Conservation (phyloP, 2,797 vertebrate species). For the Pygocentrus nattereri region DNA sequence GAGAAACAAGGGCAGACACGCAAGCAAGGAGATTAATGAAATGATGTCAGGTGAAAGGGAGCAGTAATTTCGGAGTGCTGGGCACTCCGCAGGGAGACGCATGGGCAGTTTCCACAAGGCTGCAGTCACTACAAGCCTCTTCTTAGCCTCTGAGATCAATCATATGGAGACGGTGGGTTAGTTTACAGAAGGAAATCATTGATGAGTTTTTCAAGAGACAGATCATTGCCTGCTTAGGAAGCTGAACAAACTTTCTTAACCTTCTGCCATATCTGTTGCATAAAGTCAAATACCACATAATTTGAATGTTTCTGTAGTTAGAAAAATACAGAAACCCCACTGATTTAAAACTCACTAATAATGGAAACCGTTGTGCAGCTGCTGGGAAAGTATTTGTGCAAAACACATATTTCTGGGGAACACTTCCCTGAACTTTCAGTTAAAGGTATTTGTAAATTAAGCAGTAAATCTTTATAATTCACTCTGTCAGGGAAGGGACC, state of each 20-base stretch:
- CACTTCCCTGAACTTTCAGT: neutral
- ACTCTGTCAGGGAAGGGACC: neutral
- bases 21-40: slow-evolving; percentile 48
- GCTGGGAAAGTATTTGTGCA: neutral
- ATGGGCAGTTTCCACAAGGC: slow-evolving; percentile 7
- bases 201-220: neutral
- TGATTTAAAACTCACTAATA: neutral
- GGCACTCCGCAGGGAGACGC: neutral
- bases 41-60: slow-evolving; percentile 41
- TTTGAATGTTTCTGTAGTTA: neutral
- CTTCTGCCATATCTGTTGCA: neutral
- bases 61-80: slow-evolving; percentile 4
- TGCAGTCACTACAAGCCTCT: slow-evolving; percentile 13
- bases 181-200: slow-evolving; percentile 1
- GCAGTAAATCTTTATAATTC: neutral
- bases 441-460: neutral
- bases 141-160: slow-evolving; percentile 17
- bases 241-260: neutral
- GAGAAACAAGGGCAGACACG: slow-evolving; percentile 49
- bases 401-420: neutral
- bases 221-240: neutral
- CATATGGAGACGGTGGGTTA: neutral
- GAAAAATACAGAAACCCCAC: neutral
- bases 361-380: neutral
- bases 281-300: neutral